A percentile compares a stretch with the other conserved stretches of the same genome.
Conservation (phyloP, 2,797 vertebrate species). For the Dromococcyx pavoninus region DNA sequence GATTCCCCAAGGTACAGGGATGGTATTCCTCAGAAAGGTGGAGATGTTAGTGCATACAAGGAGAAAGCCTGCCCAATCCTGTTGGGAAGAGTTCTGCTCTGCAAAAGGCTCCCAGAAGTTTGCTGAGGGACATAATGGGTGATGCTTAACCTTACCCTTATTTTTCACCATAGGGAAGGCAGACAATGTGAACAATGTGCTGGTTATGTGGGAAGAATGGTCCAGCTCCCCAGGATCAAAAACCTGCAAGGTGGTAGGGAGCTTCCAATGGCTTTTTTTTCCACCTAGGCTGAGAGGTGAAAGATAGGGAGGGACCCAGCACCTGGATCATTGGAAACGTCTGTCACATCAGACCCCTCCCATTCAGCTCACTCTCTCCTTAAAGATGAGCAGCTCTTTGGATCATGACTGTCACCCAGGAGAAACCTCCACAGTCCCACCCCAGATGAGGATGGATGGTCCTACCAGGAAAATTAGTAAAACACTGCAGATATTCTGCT, state of each 20-base stretch:
- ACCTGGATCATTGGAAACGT: not conserved
- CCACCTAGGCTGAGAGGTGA: not conserved
- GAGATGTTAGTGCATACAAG: not conserved
- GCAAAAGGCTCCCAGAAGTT: not conserved
- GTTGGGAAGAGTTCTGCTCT: not conserved
- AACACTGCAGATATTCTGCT: not conserved
- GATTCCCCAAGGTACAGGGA: not conserved
- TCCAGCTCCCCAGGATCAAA: not conserved
- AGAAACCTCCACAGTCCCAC: not conserved
- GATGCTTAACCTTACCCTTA: not conserved
- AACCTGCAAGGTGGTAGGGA: not conserved
- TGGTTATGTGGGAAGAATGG: not conserved
- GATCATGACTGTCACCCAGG: not conserved
- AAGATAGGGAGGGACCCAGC: not conserved
- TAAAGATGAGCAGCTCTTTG: not conserved
- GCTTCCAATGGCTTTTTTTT: not conserved
- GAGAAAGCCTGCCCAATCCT: not conserved
- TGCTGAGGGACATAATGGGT: not conserved
- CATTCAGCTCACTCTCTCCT: not conserved
- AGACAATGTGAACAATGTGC: not conserved
- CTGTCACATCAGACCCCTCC: not conserved
- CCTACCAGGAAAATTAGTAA: not conserved
- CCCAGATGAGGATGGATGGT: not conserved
- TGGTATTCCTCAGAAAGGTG: not conserved
- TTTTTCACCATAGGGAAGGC: not conserved